Conservation (phyloP, 2,797 vertebrate genomes). For the Acomys russatus region DNA sequence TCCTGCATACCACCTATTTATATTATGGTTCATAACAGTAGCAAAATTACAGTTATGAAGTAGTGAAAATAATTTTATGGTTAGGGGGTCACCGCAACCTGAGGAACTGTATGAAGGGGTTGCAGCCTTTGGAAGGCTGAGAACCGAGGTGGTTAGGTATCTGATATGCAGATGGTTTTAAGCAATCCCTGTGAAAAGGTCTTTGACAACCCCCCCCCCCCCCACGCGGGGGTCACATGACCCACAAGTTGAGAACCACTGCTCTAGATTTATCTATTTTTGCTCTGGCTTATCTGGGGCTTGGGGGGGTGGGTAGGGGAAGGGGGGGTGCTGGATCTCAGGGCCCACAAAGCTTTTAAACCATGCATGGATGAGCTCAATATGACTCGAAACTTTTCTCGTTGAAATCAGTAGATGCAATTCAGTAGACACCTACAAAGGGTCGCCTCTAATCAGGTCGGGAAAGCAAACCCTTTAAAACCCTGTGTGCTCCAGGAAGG, state of each 20-base stretch:
- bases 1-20: no score
- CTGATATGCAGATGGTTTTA: background rate
- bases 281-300: constrained; percentile 67
- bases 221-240: no score
- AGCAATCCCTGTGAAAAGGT: background rate
- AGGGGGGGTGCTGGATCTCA: background rate
- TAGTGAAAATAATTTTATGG: background rate
- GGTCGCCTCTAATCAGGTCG: background rate
- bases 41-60: background rate
- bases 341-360: background rate
- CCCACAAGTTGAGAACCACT: background rate
- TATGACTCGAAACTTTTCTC: background rate
- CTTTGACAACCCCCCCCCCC: background rate
- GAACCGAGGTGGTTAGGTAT: background rate
- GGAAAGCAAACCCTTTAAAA: constrained; percentile 12
- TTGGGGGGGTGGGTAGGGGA: background rate
- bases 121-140: background rate
- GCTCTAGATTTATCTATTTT: constrained; percentile 40
- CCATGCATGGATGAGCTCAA: constrained; percentile 39
- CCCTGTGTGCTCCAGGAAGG: constrained; percentile 25
- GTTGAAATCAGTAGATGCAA: constrained; percentile 38
- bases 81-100: background rate
- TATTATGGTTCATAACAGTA: no score
- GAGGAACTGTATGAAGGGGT: background rate
- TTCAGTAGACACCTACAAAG: constrained; percentile 31